Evolutionary conservation across 2,888 invertebrate species (phyloP).

Genomic region (Netelia inedita): DNA sequence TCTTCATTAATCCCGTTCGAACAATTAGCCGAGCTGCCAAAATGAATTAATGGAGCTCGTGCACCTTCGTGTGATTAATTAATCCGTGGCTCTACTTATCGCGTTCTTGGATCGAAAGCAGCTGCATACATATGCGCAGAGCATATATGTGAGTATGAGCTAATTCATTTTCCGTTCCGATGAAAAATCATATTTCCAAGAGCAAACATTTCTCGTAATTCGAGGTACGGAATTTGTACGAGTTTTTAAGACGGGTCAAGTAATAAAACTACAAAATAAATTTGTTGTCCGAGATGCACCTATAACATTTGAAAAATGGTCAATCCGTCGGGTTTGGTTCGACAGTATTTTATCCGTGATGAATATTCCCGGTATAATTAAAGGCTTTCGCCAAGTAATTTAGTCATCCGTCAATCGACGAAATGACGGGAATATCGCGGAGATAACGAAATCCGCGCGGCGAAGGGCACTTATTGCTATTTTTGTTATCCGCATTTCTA

Average conservation of each 20-base stretch:
- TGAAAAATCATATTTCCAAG: not conserved
- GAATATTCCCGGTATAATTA: constrained; percentile 16
- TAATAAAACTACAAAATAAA: not conserved
- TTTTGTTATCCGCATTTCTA: constrained; percentile 33
- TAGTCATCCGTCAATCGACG: constrained; percentile 8
- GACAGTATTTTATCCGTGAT: not conserved
- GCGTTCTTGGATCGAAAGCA: not conserved
- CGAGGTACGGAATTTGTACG: no score
- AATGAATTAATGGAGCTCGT: constrained; percentile 45
- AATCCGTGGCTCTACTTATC: constrained; percentile 5
- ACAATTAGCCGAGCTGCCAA: constrained; percentile 61
- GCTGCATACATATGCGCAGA: not conserved
- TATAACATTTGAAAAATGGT: not conserved
- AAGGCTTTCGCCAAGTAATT: constrained; percentile 8
- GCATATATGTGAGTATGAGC: not conserved
- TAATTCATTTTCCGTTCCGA: not conserved
- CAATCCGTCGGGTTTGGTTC: not conserved
- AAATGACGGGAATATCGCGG: constrained; percentile 10
- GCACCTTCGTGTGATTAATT: constrained; percentile 56
- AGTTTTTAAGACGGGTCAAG: not conserved
- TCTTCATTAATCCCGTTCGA: constrained; percentile 46
- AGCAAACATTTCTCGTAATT: not conserved
- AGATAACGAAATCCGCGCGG: not conserved
- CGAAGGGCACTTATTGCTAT: not conserved
- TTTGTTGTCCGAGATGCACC: not conserved